A percentile compares a stretch with the other conserved stretches of the same genome.
Evolutionary conservation across 2,797 vertebrate species (phyloP).

Genomic region (Synanceia verrucosa): DNA sequence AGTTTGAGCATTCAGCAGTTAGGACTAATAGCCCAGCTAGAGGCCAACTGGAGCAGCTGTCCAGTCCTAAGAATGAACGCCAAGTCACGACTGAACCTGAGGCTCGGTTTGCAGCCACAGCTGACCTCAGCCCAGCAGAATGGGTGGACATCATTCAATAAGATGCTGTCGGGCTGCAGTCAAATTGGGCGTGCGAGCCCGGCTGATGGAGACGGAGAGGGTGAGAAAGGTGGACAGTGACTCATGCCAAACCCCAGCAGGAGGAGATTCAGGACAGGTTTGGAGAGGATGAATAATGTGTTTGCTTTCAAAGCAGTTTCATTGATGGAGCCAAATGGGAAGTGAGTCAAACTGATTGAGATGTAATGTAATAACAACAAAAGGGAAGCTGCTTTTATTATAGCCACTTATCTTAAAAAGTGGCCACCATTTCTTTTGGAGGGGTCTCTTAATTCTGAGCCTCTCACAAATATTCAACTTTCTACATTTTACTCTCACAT

Average conservation of each 20-base stretch:
- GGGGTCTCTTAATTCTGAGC: neutral
- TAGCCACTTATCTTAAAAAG: neutral
- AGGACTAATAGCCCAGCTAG: constrained; percentile 19
- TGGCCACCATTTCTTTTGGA: too few species aligned
- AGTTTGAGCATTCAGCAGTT: constrained; percentile 9
- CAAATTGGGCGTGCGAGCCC: neutral
- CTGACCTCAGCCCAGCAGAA: constrained; percentile 7
- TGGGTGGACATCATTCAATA: neutral
- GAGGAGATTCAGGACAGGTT: neutral
- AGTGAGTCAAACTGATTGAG: constrained; percentile 12
- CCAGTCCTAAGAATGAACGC: neutral
- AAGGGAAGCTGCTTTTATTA: constrained; percentile 13
- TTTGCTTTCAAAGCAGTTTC: constrained; percentile 45
- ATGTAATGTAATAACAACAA: neutral
- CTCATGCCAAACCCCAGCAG: constrained; percentile 26
- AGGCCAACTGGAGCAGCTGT: constrained; percentile 9
- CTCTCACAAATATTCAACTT: neutral
- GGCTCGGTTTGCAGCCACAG: neutral
- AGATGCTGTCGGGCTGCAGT: neutral
- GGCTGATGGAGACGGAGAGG: neutral
- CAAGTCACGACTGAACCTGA: neutral
- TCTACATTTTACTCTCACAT: neutral
- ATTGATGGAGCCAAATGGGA: neutral
- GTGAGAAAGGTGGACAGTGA: constrained; percentile 24
- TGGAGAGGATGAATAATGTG: constrained; percentile 30